phyloP scores from a whole-genome alignment of 2,113 vertebrate species.

The Pavo muticus region DNA sequence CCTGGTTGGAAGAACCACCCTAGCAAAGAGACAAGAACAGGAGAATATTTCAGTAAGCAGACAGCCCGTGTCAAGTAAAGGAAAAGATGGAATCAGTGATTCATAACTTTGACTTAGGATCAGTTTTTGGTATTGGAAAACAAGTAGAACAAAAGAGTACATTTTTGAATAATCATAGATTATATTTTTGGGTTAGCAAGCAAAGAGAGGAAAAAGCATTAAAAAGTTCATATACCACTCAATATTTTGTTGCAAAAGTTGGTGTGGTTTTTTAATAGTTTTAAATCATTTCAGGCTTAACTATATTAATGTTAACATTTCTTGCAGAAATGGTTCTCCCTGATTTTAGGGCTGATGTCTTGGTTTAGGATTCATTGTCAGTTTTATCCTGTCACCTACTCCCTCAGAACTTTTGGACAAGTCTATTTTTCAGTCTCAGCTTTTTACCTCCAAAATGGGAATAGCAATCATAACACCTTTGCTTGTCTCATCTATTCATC shows the following conservation, averaged over 20 bases:
- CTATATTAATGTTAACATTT: not conserved
- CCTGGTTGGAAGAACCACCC: fast-evolving
- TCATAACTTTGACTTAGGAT: not conserved
- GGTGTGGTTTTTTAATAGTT: not conserved
- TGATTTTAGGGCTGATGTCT: not conserved
- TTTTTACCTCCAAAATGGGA: not conserved
- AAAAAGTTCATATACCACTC: not conserved
- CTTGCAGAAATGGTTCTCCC: not conserved
- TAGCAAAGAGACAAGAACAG: not conserved
- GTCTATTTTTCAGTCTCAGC: not conserved
- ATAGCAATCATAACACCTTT: not conserved
- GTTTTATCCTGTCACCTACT: not conserved
- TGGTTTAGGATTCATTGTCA: not conserved
- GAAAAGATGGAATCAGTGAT: not conserved
- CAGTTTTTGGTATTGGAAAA: not conserved
- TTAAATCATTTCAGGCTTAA: not conserved
- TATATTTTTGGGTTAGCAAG: not conserved
- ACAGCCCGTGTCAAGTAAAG: not conserved
- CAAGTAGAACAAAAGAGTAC: not conserved
- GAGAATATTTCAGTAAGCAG: not conserved
- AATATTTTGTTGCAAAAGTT: not conserved
- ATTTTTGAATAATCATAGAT: not conserved
- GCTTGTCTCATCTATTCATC: not conserved
- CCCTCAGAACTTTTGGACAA: not conserved
- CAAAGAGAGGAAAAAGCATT: not conserved